A percentile compares a stretch with the other conserved stretches of the same genome.
phyloP scores from a whole-genome alignment of 2,113 vertebrate species.

The Odontophorus gujanensis region DNA sequence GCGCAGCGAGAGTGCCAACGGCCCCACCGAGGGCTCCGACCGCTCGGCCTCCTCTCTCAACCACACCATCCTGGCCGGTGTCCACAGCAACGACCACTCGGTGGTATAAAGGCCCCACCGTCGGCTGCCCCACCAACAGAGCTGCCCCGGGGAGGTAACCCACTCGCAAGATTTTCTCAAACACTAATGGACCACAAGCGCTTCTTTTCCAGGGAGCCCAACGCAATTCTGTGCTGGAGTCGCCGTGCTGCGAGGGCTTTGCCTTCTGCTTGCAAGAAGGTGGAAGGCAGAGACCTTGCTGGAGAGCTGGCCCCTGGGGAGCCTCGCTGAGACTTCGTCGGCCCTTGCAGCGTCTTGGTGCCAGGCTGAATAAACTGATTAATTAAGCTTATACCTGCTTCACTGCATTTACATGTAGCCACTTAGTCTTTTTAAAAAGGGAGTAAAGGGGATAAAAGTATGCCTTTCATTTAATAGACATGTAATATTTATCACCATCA shows the following conservation, averaged over 20 bases:
- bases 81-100: conserved; percentile 93
- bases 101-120: conserved; percentile 83
- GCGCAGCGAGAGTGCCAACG: conserved; percentile 87
- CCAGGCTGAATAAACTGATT: conserved; percentile 72
- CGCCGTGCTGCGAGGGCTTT: not conserved
- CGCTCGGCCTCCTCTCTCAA: conserved; percentile 94
- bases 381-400: conserved; percentile 76
- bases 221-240: not conserved
- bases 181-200: conserved; percentile 80
- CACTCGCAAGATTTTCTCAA: conserved; percentile 57
- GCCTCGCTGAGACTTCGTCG: conserved; percentile 51
- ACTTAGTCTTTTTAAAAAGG: conserved; percentile 74
- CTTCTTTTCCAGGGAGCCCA: conserved; percentile 34
- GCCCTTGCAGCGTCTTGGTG: conserved; percentile 66
- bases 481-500: conserved; percentile 77
- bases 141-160: not conserved
- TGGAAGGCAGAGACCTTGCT: conserved; percentile 14
- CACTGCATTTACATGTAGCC: conserved; percentile 79
- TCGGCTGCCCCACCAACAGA: rapidly evolving
- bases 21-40: conserved; percentile 91
- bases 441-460: conserved; percentile 76
- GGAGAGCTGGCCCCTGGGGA: not conserved
- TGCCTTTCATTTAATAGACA: conserved; percentile 80
- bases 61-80: conserved; percentile 90
- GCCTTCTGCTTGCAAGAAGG: conserved; percentile 49